These are phyloP conservation scores for Triops cancriformis DNA, from an alignment of 1,140 invertebrate species.

Conservation along the genomic window DNA sequence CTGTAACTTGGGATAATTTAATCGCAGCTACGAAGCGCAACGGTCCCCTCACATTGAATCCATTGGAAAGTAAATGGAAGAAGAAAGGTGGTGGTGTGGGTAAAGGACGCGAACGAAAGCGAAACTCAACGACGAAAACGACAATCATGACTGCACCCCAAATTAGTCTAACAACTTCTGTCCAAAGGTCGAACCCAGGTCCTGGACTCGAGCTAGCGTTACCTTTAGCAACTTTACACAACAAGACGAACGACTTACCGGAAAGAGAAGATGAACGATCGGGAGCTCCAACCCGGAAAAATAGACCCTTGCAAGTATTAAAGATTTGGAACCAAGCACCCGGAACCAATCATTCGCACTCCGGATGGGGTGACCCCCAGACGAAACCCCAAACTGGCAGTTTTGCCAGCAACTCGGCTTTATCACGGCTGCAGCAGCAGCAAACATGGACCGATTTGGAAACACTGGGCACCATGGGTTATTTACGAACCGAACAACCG, in stretches of 20 bases:
- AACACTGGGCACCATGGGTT: constrained; percentile 23
- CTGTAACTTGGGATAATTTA: constrained; percentile 75
- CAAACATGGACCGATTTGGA: constrained; percentile 24
- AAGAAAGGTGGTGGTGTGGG: not conserved
- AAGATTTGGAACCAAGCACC: not conserved
- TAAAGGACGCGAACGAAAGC: not conserved
- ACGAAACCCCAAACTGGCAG: constrained; percentile 15
- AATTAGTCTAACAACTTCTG: not conserved
- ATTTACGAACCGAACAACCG: constrained; percentile 20
- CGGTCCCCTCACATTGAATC: constrained; percentile 60
- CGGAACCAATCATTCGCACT: constrained; percentile 24
- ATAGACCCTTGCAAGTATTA: not conserved
- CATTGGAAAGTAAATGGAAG: constrained; percentile 36
- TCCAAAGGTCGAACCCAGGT: not conserved
- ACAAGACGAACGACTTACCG: constrained; percentile 34
- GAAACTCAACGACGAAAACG: constrained; percentile 17
- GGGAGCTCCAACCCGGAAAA: not conserved
- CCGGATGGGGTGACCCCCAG: constrained; percentile 23
- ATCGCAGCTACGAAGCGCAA: constrained; percentile 59
- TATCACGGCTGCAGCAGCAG: not conserved
- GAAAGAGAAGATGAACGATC: not conserved
- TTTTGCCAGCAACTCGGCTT: constrained; percentile 17
- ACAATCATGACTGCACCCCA: constrained; percentile 14
- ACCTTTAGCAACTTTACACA: constrained; percentile 34
- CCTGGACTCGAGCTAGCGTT: not conserved